Conservation (phyloP, 2,113 vertebrate species). For the Cephalophus harveyi region DNA sequence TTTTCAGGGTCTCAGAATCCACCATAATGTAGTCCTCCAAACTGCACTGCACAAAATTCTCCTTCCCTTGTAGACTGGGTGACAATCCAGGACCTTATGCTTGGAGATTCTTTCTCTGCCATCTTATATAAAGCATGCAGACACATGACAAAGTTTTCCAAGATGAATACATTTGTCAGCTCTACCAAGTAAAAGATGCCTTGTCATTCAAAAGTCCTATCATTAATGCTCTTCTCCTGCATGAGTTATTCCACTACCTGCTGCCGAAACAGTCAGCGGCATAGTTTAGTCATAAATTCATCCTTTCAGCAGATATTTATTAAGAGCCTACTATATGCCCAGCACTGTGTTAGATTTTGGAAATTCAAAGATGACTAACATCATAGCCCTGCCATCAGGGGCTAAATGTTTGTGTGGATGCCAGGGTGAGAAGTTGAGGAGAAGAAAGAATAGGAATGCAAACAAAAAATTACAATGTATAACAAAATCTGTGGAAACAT, state of each 20-base stretch:
- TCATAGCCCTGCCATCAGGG: neutral
- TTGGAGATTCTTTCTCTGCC: neutral
- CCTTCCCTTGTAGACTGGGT: neutral
- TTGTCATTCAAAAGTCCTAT: neutral
- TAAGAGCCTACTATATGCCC: neutral
- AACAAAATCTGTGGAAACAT: neutral
- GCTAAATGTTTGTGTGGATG: neutral
- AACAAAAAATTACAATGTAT: neutral
- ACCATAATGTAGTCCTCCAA: neutral
- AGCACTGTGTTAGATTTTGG: neutral
- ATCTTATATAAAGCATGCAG: neutral
- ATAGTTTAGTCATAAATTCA: neutral
- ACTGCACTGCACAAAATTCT: neutral
- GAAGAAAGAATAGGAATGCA: neutral
- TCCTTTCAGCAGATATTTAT: neutral
- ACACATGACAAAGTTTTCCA: neutral
- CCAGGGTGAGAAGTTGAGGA: neutral
- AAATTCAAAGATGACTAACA: conserved; percentile 22
- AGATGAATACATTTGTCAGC: neutral
- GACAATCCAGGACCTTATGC: neutral
- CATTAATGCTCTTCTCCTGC: neutral
- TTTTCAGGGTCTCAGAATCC: neutral
- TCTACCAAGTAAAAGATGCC: neutral
- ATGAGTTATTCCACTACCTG: neutral
- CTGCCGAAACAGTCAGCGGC: neutral